Base-by-base conservation (phyloP, 2,797 vertebrate genomes). In the Toxotes lorentzi region DNA sequence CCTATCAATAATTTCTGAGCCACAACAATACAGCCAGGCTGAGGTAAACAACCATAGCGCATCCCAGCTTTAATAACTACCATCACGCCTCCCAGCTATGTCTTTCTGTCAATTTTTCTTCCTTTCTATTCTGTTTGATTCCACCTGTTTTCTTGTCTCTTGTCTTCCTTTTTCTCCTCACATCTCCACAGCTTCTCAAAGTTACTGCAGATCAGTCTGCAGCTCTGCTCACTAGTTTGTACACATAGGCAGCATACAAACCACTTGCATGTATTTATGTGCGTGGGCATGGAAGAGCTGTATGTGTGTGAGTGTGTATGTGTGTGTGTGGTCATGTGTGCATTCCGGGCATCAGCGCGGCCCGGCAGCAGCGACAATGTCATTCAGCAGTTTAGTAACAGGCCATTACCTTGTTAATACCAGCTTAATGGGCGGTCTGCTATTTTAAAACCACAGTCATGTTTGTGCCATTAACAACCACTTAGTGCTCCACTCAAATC, bases 361-460 rank as follows among this genome's bases (percentile, higher is more conserved):
- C 84, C 81, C 70, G 24, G 83, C 54, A 24, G 87, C 76, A 70
- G 85, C 83, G 53, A 87, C 93, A 94, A 93, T 93, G 93, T 94
- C 93, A 91, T 93, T 92, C 88, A 93, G 92, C 84, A 91, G 93
- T 96, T 95, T 96, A 96, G 95, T 93, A 95, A 96, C 88, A 93
- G 94, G 91, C 93, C 95, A 96, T 96, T 96, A 96, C 89, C 93
- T 95, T 88, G 93, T 93, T 96, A 96, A 96, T 97, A 95, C 95
- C 67, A 87, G 87, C 79, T 90, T 94, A 95, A 96, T 94, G 95
- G 92, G 92, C 91, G 92, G 87, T 90, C 93, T 92, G 95, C 95
- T 95, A 95, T 95, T 96, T 95, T 95, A 93, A 94, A 95, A 95
- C 89, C 91, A 91, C 90, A 71, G 88, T 89, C 91, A 82, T 93